Base-by-base conservation (phyloP, 2,113 vertebrate genomes). In the Tetraodon nigroviridis region DNA sequence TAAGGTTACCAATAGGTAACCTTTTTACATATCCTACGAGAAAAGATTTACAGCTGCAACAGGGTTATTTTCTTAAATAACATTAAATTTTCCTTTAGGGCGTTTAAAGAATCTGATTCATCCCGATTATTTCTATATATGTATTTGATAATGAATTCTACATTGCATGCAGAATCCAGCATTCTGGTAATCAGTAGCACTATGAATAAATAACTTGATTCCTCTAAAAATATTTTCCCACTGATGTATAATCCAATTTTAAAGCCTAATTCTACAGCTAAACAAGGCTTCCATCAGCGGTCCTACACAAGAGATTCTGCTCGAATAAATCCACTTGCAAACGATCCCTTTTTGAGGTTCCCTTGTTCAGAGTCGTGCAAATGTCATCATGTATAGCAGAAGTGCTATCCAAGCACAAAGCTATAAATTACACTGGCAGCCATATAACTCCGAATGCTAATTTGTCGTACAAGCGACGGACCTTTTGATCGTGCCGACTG, bases 361-460 rank as follows among this genome's bases (percentile, higher is more conserved):
- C 41, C 48, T 40, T 22, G n/a, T 51, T 55, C 19, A 51, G 22
- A 49, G 48, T 14, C 22, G 51, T 37, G 48, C 58, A 78, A 83
- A 79, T 78, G 71, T 70, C 67, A 79, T 71, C 74, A 65, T 77
- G 64, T 75, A 73, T 76, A 59, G 66, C 29, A 50, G 32, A 78
- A 67, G 57, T 51, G 58, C 20, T 48, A 85, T 81, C 72, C 29
- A 53, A 56, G 15, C 58, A 49, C 14, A 37, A 27, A 52, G 59
- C 48, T 54, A 76, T 71, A 61, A 61, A 71, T 71, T 42, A 74
- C 48, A 45, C 64, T 71, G 70, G 71, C 71, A 69, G 57, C 53
- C 11, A 70, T 63, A 44, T 55, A 24, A 80, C 68, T 67, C 73
- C 72, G 70, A 70, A 85, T 84, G 79, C 64, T 82, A 81, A 82